Conservation (phyloP, 2,888 invertebrate species). For the Cactoblastis cactorum region DNA sequence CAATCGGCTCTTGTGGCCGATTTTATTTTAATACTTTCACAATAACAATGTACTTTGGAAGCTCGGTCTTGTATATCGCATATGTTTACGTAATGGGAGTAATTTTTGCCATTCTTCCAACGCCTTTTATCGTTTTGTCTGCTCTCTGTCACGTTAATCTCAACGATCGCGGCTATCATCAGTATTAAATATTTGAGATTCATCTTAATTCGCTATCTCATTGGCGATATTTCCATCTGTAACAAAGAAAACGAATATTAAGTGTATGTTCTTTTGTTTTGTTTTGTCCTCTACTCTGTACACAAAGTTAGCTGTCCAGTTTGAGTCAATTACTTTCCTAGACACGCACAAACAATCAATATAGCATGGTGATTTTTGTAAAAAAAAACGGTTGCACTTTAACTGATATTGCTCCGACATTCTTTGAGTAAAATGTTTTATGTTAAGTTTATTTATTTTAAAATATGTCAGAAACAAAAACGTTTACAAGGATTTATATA, state of each 20-base stretch:
- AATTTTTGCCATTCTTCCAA: conserved; percentile 68
- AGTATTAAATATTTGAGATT: conserved; percentile 70
- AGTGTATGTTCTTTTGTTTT: conserved; percentile 8
- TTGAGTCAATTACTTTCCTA: neutral
- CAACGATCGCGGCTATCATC: conserved; percentile 69
- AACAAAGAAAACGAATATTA: conserved; percentile 51
- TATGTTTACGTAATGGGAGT: conserved; percentile 74
- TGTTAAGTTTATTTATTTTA: too few species aligned
- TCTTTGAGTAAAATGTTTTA: too few species aligned
- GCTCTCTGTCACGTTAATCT: conserved; percentile 71
- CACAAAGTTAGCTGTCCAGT: neutral
- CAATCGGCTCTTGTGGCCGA: conserved; percentile 86
- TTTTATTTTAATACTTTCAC: conserved; percentile 77
- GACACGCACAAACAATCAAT: too few species aligned
- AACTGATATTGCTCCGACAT: too few species aligned
- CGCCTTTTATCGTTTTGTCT: conserved; percentile 69
- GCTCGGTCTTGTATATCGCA: conserved; percentile 78
- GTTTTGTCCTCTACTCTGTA: neutral
- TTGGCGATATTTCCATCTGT: conserved; percentile 56
- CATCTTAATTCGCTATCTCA: conserved; percentile 60
- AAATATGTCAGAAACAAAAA: too few species aligned
- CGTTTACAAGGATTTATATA: too few species aligned
- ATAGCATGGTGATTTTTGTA: too few species aligned
- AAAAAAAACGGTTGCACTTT: too few species aligned
- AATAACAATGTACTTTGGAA: conserved; percentile 83